A percentile compares a stretch with the other conserved stretches of the same genome.
These are phyloP conservation scores for Sminthopsis crassicaudata DNA, from an alignment of 2,113 vertebrate genomes.

Conservation along the genomic window DNA sequence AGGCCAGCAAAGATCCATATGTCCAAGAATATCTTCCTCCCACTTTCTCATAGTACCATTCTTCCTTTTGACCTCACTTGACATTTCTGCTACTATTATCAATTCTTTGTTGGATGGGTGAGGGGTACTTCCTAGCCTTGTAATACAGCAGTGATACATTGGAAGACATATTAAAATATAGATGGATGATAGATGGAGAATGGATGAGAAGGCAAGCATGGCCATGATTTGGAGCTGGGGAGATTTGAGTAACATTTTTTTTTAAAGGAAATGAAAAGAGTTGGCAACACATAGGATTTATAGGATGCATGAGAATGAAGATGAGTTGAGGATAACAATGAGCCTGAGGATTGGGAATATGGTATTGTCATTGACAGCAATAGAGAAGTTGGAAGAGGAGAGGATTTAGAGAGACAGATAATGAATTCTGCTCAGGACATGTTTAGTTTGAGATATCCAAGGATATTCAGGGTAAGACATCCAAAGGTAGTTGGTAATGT, in stretches of 20 bases:
- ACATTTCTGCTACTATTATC: not conserved
- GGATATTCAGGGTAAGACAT: not conserved
- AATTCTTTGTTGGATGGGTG: not conserved
- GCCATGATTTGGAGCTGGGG: not conserved
- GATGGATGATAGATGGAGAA: not conserved
- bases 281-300: not conserved
- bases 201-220: not conserved
- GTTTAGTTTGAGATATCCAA: not conserved
- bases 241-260: not conserved
- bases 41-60: no score
- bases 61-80: not conserved
- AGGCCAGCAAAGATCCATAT: not conserved
- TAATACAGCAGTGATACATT: not conserved
- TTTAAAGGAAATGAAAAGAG: not conserved
- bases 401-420: not conserved
- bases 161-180: not conserved
- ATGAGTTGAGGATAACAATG: not conserved
- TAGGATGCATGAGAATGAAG: not conserved
- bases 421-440: not conserved
- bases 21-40: not conserved
- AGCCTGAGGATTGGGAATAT: not conserved
- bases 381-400: not conserved
- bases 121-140: not conserved
- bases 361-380: not conserved
- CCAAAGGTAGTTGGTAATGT: not conserved